Percentiles rank a stretch among this genome's conserved stretches.
Conservation (phyloP, 2,797 vertebrate genomes). For the Xenops minutus region DNA sequence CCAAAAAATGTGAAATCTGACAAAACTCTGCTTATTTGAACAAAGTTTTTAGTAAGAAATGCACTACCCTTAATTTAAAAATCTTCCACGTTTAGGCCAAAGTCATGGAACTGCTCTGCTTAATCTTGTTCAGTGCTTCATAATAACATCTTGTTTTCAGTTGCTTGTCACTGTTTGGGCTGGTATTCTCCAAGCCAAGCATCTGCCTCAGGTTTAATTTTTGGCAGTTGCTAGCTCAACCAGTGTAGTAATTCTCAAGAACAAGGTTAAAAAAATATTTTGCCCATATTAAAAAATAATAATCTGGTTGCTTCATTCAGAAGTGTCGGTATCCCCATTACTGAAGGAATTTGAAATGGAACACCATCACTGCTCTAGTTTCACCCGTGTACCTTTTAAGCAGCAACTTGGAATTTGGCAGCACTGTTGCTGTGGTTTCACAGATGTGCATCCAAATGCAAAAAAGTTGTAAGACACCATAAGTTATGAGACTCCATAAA, state of each 20-base stretch:
- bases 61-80: background rate
- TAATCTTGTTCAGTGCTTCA: background rate
- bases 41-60: background rate
- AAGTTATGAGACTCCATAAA: background rate
- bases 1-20: background rate
- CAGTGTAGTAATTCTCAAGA: slow-evolving; percentile 21
- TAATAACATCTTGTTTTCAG: slow-evolving; percentile 5
- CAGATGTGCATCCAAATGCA: slow-evolving; percentile 10
- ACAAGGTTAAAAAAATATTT: slow-evolving; percentile 52
- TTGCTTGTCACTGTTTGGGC: background rate
- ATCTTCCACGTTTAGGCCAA: background rate
- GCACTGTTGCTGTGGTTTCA: background rate
- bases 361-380: background rate
- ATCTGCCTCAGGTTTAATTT: slow-evolving; percentile 44
- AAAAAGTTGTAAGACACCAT: background rate
- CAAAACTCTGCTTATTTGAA: background rate
- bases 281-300: slow-evolving; percentile 32
- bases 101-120: background rate
- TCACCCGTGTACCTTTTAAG: background rate
- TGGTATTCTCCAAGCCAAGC: background rate
- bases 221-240: slow-evolving; percentile 35
- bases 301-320: background rate
- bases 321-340: background rate
- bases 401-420: background rate
- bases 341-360: background rate